A percentile compares a stretch with the other conserved stretches of the same genome.
These are phyloP conservation scores for Psettodes erumei DNA, from an alignment of 2,113 vertebrate genomes.

Conservation along the genomic window DNA sequence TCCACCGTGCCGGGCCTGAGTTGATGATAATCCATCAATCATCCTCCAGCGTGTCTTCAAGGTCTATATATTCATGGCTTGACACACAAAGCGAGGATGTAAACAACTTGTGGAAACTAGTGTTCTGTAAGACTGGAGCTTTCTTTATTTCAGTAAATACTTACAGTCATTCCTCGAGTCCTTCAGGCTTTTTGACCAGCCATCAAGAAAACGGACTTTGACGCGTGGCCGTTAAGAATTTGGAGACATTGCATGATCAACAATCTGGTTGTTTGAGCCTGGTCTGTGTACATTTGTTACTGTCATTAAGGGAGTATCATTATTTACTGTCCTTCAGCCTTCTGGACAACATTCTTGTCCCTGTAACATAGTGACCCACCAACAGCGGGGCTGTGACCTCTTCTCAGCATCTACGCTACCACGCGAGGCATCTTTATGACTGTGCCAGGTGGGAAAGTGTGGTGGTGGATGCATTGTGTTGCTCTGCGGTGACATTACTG, in stretches of 20 bases:
- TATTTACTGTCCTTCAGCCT: slow-evolving; percentile 26
- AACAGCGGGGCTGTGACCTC: slow-evolving; percentile 14
- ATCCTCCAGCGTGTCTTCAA: slow-evolving; percentile 30
- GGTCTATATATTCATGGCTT: slow-evolving; percentile 31
- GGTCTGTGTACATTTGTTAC: neutral
- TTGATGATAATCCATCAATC: slow-evolving; percentile 72
- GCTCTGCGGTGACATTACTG: neutral
- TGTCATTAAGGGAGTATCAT: slow-evolving; percentile 1
- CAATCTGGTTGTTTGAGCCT: neutral
- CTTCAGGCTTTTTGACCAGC: neutral
- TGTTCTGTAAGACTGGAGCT: neutral
- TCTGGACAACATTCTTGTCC: neutral
- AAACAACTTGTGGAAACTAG: slow-evolving; percentile 29
- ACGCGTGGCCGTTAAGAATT: slow-evolving; percentile 1
- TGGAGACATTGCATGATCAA: slow-evolving; percentile 7
- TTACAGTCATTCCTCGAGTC: neutral
- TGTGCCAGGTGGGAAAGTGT: slow-evolving; percentile 5
- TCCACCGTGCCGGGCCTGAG: slow-evolving; percentile 46
- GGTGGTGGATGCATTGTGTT: neutral
- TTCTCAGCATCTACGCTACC: slow-evolving; percentile 5
- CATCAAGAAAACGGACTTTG: slow-evolving; percentile 20
- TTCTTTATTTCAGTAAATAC: neutral
- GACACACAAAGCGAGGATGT: slow-evolving; percentile 22
- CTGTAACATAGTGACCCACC: neutral
- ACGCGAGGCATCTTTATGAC: slow-evolving; percentile 8